phyloP scores from a whole-genome alignment of 2,797 vertebrate species.

The Chaetodon trifasciatus region DNA sequence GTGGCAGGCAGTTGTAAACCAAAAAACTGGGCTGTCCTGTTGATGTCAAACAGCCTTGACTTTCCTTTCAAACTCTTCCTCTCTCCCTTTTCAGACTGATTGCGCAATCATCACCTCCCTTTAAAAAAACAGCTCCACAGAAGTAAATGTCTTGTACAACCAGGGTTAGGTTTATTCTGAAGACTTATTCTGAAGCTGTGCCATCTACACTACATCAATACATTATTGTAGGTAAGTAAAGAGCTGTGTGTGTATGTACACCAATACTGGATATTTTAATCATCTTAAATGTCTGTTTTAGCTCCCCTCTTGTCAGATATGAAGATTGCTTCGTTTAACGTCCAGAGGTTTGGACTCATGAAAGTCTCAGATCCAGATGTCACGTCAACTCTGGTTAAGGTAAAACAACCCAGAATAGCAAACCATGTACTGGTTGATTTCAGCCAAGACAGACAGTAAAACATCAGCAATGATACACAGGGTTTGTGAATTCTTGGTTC shows the following conservation, averaged over 20 bases:
- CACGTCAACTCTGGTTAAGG: slow-evolving; percentile 74
- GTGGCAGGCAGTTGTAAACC: background rate
- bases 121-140: slow-evolving; percentile 29
- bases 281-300: background rate
- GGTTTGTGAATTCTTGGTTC: background rate
- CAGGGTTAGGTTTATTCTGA: slow-evolving; percentile 19
- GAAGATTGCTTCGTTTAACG: slow-evolving; percentile 74
- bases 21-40: slow-evolving; percentile 41
- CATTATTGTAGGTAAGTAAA: slow-evolving; percentile 9
- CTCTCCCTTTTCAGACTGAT: background rate
- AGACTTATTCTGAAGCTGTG: background rate
- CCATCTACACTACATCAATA: background rate
- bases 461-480: background rate
- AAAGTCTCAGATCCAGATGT: slow-evolving; percentile 73
- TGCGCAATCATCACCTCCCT: slow-evolving; percentile 18
- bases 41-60: background rate
- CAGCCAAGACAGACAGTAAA: background rate
- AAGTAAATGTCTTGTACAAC: background rate
- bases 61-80: slow-evolving; percentile 4
- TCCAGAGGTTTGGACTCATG: slow-evolving; percentile 68
- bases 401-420: slow-evolving; percentile 32
- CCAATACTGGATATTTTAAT: no score
- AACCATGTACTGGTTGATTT: background rate
- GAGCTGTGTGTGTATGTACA: background rate
- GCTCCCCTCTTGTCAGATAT: slow-evolving; percentile 47